phyloP scores from a whole-genome alignment of 64 coral and sea anemone species.

The Anthopleura sola region DNA sequence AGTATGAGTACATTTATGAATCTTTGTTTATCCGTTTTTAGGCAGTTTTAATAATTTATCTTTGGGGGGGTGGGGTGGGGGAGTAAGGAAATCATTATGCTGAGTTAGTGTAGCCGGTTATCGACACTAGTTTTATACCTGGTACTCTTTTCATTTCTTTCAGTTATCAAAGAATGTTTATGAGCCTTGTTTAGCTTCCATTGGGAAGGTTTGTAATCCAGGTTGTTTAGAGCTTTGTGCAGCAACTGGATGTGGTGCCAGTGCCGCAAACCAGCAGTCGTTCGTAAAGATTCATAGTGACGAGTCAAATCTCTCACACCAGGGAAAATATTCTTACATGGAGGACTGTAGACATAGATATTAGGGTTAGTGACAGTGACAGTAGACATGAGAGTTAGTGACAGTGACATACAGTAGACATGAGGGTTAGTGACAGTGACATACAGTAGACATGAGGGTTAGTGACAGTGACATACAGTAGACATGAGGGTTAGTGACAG shows the following conservation, averaged over 20 bases:
- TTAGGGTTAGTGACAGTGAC: neutral
- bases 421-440: neutral
- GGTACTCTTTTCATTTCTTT: neutral
- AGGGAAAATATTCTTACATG: neutral
- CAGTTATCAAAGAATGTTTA: neutral
- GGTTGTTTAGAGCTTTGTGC: neutral
- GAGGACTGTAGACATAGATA: neutral
- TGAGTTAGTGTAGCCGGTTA: neutral
- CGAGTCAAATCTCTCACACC: conserved; percentile 15
- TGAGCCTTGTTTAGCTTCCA: neutral
- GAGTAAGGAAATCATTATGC: neutral
- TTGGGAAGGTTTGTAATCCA: neutral
- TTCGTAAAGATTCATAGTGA: conserved; percentile 12
- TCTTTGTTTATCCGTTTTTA: too few relatives aligned
- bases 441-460: neutral
- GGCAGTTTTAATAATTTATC: too few relatives aligned
- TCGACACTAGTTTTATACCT: neutral
- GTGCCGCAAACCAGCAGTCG: neutral
- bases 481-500: neutral
- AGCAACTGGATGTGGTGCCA: neutral
- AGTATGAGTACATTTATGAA: too few relatives aligned
- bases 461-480: neutral
- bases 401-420: neutral
- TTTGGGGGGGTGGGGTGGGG: too few relatives aligned
- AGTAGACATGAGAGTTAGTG: neutral